Percentiles rank a stretch among this genome's conserved stretches.
Conservation (phyloP, 2,113 vertebrate species). For the Zosterops japonicus region DNA sequence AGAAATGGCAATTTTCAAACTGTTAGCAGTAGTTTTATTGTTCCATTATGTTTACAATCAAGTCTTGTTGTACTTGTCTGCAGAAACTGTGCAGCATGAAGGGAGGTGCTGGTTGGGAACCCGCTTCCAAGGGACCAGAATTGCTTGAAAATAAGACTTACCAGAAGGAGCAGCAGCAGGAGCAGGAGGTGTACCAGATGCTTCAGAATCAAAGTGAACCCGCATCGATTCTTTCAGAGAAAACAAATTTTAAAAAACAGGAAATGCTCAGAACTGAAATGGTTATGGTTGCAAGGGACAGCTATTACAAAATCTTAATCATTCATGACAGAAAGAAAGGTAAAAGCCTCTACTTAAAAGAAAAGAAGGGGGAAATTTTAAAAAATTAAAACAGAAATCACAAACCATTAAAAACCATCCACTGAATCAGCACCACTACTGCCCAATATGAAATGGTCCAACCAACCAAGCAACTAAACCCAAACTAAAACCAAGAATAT, state of each 20-base stretch:
- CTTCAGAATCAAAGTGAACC: background rate
- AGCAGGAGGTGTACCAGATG: background rate
- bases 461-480: background rate
- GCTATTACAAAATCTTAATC: background rate
- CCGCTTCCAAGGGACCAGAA: too few relatives aligned
- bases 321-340: background rate
- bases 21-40: too few relatives aligned
- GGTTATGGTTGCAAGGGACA: background rate
- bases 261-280: background rate
- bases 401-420: background rate
- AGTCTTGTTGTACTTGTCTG: too few relatives aligned
- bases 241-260: background rate
- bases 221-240: background rate
- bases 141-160: background rate
- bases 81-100: too few relatives aligned
- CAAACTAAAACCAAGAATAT: background rate
- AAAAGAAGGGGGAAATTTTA: too few relatives aligned
- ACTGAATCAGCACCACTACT: background rate
- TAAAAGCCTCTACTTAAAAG: background rate
- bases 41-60: too few relatives aligned
- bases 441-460: background rate
- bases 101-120: too few relatives aligned
- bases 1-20: too few relatives aligned
- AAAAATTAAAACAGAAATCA: background rate
- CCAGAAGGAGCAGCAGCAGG: background rate